phyloP scores from a whole-genome alignment of 2,113 vertebrate genomes.

The Leucoraja erinaceus region DNA sequence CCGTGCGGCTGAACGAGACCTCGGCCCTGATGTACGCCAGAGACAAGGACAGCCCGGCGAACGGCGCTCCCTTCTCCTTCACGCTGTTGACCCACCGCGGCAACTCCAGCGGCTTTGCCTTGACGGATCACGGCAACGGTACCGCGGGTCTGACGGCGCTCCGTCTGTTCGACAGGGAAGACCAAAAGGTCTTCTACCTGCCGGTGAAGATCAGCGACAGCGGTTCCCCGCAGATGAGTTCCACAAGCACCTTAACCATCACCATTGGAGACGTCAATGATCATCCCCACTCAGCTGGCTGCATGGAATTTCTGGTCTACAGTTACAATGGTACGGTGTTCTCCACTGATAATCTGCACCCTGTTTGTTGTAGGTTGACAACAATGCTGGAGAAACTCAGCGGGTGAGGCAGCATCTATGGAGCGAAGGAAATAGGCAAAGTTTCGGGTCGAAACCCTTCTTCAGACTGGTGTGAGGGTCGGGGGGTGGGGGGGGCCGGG shows the following conservation, averaged over 20 bases:
- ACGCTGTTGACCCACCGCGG: conserved; percentile 55
- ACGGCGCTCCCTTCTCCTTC: conserved; percentile 70
- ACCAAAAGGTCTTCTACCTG: conserved; percentile 66
- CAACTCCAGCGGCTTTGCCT: conserved; percentile 58
- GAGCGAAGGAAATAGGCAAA: too few relatives aligned
- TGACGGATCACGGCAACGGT: conserved; percentile 72
- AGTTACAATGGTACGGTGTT: conserved; percentile 64
- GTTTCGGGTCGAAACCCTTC: too few relatives aligned
- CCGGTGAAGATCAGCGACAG: conserved; percentile 75
- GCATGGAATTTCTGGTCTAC: conserved; percentile 72
- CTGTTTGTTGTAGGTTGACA: too few relatives aligned
- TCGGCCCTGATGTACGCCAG: conserved; percentile 64
- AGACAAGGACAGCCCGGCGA: conserved; percentile 65
- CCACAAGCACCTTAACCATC: conserved; percentile 70
- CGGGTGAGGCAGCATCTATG: too few relatives aligned
- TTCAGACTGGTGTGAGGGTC: too few relatives aligned
- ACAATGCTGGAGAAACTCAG: too few relatives aligned
- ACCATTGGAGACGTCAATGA: conserved; percentile 76
- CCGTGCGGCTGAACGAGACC: conserved; percentile 66
- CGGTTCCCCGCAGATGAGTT: conserved; percentile 71
- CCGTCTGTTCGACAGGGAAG: conserved; percentile 71
- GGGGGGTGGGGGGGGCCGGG: too few relatives aligned
- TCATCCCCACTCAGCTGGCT: conserved; percentile 72
- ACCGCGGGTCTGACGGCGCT: conserved; percentile 67
- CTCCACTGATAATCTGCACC: too few relatives aligned